phyloP scores from a whole-genome alignment of 2,113 vertebrate species.

The Mustelus asterias region DNA sequence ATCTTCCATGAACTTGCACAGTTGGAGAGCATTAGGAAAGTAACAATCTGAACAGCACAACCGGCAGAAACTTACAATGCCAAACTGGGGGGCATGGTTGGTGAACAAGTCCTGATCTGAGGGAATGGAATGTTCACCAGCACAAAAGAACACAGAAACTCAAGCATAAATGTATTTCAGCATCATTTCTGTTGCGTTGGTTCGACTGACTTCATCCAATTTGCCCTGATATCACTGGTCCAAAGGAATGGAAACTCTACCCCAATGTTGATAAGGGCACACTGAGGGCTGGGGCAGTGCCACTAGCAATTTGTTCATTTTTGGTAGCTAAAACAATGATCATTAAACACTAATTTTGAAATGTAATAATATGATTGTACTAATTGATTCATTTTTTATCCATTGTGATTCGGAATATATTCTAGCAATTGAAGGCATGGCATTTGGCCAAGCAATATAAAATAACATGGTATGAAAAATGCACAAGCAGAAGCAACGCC shows the following conservation, averaged over 20 bases:
- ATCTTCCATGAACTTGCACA: neutral
- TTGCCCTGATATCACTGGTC: neutral
- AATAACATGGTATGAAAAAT: neutral
- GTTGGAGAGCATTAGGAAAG: neutral
- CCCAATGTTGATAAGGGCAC: neutral
- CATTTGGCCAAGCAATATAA: neutral
- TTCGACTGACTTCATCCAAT: no score
- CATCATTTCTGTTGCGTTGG: no score
- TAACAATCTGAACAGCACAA: neutral
- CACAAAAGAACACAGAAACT: neutral
- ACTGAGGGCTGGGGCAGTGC: neutral
- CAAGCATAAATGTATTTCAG: neutral
- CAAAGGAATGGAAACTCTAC: neutral
- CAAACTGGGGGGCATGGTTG: neutral
- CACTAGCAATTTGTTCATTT: neutral
- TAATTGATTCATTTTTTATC: neutral
- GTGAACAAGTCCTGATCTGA: neutral
- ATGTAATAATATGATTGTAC: neutral
- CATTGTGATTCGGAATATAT: neutral
- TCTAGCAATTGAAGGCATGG: neutral
- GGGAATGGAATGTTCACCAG: neutral
- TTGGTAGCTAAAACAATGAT: neutral
- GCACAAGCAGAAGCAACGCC: neutral
- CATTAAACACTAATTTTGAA: neutral
- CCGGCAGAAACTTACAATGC: neutral